Base-by-base conservation (phyloP, 2,113 vertebrate species). In the Rallus limicola region DNA sequence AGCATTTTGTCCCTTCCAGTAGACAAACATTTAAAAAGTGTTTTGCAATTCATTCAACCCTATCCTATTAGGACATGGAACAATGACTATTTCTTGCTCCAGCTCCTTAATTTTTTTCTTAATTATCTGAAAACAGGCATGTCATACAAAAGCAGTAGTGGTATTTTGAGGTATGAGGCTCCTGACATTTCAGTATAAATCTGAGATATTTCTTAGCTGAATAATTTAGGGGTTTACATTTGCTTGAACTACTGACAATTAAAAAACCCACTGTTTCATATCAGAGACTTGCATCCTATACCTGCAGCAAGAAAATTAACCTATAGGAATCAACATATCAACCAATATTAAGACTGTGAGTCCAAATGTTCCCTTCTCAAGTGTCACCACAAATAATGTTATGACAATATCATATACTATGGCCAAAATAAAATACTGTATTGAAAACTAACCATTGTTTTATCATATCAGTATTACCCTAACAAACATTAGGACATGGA, bases 11-110 rank as follows among this genome's bases (percentile, higher is more conserved):
- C 36, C 53, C 53, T 80, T 82, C 70, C 12, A 85, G 46, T 15
- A 88, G 46, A 86, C 46, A 92, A 90, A 24, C 38, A 92, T 72
- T 83, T 9, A 46, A 38, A 4, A 62, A 25, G 16, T n/a, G 23
- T 87, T 95, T 79, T 91, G 65, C 52, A 96, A 85, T 88, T 95
- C 58, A 96, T 70, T 93, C 91, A 95, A 82, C 48, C 56, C 28
- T 81, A n/a, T 78, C 62, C 50, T 81, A 65, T 58, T 62, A 92
- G 65, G 60, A 79, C 50, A 82, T 15, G 14, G 74, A 89, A 75
- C 60, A 92, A 68, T 2, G 8, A 20, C 15, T 86, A 79, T 81
- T 79, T 75, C 69, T 92, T 84, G 58, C 65, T 93, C 63, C 88
- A 93, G 65, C 67, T 79, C 20, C 50, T 68, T 75, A 2, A 6